These are phyloP conservation scores for Nesometra sesokonis DNA, from an alignment of 35 echinoderm and acorn worm genomes.

Conservation along the genomic window DNA sequence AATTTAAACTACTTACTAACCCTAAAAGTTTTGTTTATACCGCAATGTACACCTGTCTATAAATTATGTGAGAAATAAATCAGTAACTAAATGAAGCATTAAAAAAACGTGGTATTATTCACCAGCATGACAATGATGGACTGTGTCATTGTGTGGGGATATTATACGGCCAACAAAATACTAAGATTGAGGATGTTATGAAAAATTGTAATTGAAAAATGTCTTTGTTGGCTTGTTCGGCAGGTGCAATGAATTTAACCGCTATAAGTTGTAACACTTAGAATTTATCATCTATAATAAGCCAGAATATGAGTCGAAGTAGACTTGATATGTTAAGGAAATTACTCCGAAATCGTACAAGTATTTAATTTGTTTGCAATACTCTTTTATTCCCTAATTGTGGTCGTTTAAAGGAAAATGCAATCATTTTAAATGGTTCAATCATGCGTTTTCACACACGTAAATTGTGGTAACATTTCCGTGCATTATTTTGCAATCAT, in stretches of 20 bases:
- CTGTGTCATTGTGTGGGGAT: not conserved
- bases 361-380: not conserved
- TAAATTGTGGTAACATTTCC: not conserved
- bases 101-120: not conserved
- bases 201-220: constrained; percentile 1
- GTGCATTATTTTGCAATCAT: not conserved
- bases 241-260: not conserved
- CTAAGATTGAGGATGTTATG: not conserved
- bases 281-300: not conserved
- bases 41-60: not conserved
- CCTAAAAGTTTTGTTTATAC: too few relatives aligned
- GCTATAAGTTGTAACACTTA: not conserved
- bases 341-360: not conserved
- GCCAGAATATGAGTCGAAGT: not conserved
- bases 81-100: not conserved
- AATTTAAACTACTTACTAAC: too few relatives aligned
- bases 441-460: not conserved
- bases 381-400: not conserved
- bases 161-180: not conserved
- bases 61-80: not conserved
- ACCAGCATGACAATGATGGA: not conserved
- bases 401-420: not conserved
- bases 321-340: not conserved
- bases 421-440: not conserved
- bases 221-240: not conserved